Evolutionary conservation across 2,888 invertebrate species (phyloP).

Genomic region (Drosophila nigricruria): DNA sequence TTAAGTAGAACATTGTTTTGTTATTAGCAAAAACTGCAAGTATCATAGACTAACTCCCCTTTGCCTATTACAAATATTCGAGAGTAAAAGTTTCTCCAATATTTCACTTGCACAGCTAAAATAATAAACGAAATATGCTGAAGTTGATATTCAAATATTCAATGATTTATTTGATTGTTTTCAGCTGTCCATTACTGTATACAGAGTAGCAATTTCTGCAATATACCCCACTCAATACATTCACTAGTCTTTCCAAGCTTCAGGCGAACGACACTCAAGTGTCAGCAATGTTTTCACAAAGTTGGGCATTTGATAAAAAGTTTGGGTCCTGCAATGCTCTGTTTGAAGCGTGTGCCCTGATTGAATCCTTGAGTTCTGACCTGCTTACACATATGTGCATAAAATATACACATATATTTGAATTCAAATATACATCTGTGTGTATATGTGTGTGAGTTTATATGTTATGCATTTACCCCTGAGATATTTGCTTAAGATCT

Average conservation of each 20-base stretch:
- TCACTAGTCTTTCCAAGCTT: slow-evolving; percentile 9
- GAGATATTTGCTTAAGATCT: slow-evolving; percentile 39
- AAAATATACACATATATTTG: too few relatives aligned
- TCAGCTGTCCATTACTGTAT: neutral
- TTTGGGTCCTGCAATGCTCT: slow-evolving; percentile 29
- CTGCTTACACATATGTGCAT: slow-evolving; percentile 1
- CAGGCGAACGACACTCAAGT: slow-evolving; percentile 42
- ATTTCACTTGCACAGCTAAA: too few relatives aligned
- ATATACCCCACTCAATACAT: neutral
- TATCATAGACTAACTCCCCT: too few relatives aligned
- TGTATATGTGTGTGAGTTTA: too few relatives aligned
- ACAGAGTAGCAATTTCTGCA: neutral
- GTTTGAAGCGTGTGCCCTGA: slow-evolving; percentile 23
- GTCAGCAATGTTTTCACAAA: slow-evolving; percentile 38
- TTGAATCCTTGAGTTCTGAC: slow-evolving; percentile 37
- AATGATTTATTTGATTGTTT: neutral
- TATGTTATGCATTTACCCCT: neutral
- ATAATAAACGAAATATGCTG: too few relatives aligned
- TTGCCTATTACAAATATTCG: too few relatives aligned
- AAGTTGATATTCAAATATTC: neutral
- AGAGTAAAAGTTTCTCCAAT: too few relatives aligned
- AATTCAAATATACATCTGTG: neutral
- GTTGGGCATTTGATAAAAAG: slow-evolving; percentile 48
- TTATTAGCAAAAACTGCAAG: too few relatives aligned
- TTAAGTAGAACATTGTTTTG: too few relatives aligned